A percentile compares a stretch with the other conserved stretches of the same genome.
phyloP scores from a whole-genome alignment of 2,113 vertebrate genomes.

The Gymnarchus niloticus region DNA sequence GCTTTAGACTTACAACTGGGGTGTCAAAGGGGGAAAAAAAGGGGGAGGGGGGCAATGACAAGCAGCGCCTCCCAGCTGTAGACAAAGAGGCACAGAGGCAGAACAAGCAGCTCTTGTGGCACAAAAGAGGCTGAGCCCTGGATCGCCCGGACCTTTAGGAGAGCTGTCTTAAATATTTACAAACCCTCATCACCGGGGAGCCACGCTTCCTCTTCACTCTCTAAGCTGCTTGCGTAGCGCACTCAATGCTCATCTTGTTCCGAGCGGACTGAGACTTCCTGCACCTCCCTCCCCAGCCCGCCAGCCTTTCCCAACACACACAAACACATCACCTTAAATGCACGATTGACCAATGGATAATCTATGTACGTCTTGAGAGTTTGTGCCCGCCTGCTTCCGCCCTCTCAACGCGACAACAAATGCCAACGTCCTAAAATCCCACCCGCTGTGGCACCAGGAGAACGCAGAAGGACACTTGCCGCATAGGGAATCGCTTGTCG shows the following conservation, averaged over 20 bases:
- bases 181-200: neutral
- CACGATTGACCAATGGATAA: conserved; percentile 36
- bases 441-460: neutral
- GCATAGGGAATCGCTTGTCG: neutral
- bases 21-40: conserved; percentile 16
- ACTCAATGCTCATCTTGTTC: conserved; percentile 4
- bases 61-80: neutral
- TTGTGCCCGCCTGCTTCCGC: conserved; percentile 12
- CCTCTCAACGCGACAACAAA: neutral
- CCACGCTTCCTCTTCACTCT: neutral
- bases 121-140: neutral
- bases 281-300: neutral
- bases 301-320: conserved; percentile 5
- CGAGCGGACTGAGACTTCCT: neutral
- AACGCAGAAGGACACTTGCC: too few species aligned
- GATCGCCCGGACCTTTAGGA: neutral
- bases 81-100: conserved; percentile 1
- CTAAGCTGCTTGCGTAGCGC: neutral
- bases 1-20: neutral
- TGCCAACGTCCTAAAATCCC: neutral
- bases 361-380: conserved; percentile 34
- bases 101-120: neutral
- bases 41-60: neutral
- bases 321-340: conserved; percentile 32
- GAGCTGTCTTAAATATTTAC: neutral